Percentiles rank a stretch among this genome's conserved stretches.
Evolutionary conservation across 2,888 invertebrate genomes (phyloP).

Genomic region (Apodemia zela): DNA sequence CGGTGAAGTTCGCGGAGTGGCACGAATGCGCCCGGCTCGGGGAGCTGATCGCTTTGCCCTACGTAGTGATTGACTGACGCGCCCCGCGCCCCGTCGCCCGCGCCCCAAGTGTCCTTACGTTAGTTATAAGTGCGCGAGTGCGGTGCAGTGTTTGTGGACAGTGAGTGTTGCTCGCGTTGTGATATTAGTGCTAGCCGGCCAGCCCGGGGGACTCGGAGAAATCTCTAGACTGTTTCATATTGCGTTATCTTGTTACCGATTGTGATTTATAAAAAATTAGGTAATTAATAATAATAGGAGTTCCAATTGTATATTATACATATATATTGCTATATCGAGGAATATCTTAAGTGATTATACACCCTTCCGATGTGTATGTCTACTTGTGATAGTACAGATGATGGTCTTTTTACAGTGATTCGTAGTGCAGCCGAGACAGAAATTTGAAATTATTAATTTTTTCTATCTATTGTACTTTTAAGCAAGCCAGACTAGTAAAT

Average conservation of each 20-base stretch:
- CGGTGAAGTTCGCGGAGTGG: constrained; percentile 91
- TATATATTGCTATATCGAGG: constrained; percentile 63
- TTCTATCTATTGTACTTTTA: not conserved
- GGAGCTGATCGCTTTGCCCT: constrained; percentile 95
- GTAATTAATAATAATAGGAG: constrained; percentile 79
- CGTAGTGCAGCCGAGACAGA: not conserved
- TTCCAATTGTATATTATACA: constrained; percentile 79
- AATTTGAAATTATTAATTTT: not conserved
- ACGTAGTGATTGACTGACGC: constrained; percentile 95
- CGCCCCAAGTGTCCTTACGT: constrained; percentile 73
- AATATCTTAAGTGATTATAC: constrained; percentile 42
- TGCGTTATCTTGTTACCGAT: constrained; percentile 71
- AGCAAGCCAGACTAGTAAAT: not conserved
- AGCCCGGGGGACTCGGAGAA: constrained; percentile 33
- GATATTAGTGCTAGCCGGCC: constrained; percentile 29
- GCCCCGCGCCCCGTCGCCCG: constrained; percentile 35
- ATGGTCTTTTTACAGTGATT: constrained; percentile 17
- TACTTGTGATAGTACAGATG: constrained; percentile 32
- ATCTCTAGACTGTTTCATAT: constrained; percentile 62
- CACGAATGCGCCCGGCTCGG: constrained; percentile 91
- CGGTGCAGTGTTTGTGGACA: constrained; percentile 23
- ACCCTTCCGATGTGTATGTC: constrained; percentile 32
- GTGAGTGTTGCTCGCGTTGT: constrained; percentile 30
- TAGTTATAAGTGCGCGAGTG: constrained; percentile 45
- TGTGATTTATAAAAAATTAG: constrained; percentile 76